Evolutionary conservation across 2,888 invertebrate genomes (phyloP).

Genomic region (Drosophila ezoana): DNA sequence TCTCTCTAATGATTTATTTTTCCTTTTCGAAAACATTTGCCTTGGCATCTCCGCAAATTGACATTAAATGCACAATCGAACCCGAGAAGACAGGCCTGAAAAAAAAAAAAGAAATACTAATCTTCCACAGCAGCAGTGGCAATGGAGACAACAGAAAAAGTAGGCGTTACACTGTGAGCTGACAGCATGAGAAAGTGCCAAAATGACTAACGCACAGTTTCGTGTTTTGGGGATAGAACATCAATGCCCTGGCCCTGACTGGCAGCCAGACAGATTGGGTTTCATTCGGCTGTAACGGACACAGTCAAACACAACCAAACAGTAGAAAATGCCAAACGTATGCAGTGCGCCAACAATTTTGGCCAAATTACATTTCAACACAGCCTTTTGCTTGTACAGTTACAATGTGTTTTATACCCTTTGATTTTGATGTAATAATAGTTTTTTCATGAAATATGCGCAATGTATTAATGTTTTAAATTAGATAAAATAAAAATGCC

Average conservation of each 20-base stretch:
- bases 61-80: constrained; percentile 77
- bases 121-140: constrained; percentile 52
- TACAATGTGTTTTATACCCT: constrained; percentile 50
- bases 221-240: constrained; percentile 23
- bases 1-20: constrained; percentile 64
- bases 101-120: constrained; percentile 54
- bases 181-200: constrained; percentile 79
- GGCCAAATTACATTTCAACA: constrained; percentile 80
- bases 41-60: constrained; percentile 54
- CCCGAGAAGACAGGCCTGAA: constrained; percentile 27
- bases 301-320: constrained; percentile 26
- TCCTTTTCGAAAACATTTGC: constrained; percentile 45
- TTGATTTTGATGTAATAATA: background rate
- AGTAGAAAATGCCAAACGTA: constrained; percentile 54
- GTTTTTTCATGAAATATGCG: too few relatives aligned
- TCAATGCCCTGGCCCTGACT: constrained; percentile 54
- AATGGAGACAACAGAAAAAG: constrained; percentile 23
- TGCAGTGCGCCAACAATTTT: constrained; percentile 69
- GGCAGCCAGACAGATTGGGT: constrained; percentile 79
- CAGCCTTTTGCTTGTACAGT: constrained; percentile 62
- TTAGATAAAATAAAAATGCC: too few relatives aligned
- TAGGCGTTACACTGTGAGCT: constrained; percentile 69
- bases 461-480: too few relatives aligned
- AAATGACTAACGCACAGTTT: constrained; percentile 73
- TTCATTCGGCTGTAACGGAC: constrained; percentile 69